A percentile compares a stretch with the other conserved stretches of the same genome.
These are phyloP conservation scores for Sesia bembeciformis DNA, from an alignment of 2,888 invertebrate species.

Conservation along the genomic window DNA sequence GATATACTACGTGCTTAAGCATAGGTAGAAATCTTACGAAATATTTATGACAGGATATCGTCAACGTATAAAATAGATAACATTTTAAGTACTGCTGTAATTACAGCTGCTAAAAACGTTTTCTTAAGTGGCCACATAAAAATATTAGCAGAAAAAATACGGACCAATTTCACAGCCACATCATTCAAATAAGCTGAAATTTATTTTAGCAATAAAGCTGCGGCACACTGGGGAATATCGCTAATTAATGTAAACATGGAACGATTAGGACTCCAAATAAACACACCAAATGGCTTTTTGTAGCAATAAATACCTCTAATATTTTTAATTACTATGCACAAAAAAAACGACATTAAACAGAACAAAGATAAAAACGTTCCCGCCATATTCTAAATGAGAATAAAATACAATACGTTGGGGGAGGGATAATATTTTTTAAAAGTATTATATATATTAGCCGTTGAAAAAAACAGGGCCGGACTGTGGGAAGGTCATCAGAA, in stretches of 20 bases:
- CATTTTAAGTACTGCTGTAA: too few relatives aligned
- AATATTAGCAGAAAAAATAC: neutral
- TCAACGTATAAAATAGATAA: too few relatives aligned
- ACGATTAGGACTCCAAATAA: conserved; percentile 66
- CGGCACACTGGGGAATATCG: conserved; percentile 61
- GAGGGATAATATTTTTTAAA: conserved; percentile 31
- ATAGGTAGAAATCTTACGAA: too few relatives aligned
- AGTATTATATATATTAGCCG: conserved; percentile 52
- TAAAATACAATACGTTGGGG: conserved; percentile 27
- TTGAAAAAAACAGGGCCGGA: conserved; percentile 47
- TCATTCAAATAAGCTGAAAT: neutral
- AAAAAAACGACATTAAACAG: conserved; percentile 66
- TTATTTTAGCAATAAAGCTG: conserved; percentile 60
- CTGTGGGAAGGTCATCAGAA: conserved; percentile 59
- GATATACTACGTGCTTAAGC: too few relatives aligned
- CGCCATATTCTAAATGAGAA: conserved; percentile 64
- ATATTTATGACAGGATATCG: too few relatives aligned
- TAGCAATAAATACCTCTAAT: conserved; percentile 70
- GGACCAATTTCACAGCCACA: neutral
- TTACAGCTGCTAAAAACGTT: too few relatives aligned
- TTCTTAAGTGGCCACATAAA: too few relatives aligned
- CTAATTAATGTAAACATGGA: conserved; percentile 72
- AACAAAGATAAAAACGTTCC: conserved; percentile 47
- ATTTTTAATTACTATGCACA: conserved; percentile 62
- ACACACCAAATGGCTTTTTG: conserved; percentile 57